Conservation (phyloP, 2,797 vertebrate species). For the Sebastes itinus region DNA sequence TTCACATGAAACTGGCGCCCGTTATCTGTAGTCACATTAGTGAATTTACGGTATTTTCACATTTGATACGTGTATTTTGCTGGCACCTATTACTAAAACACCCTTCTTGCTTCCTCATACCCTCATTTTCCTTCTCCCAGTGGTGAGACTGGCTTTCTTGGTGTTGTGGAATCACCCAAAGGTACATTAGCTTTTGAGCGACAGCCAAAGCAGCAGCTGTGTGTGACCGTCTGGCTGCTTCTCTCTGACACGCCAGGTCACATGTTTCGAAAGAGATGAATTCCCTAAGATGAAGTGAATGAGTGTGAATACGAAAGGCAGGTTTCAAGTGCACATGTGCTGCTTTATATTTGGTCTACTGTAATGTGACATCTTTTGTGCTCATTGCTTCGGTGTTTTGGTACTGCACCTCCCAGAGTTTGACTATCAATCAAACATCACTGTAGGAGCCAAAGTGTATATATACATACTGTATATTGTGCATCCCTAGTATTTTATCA, state of each 20-base stretch:
- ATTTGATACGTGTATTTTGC: not conserved
- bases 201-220: conserved; percentile 74
- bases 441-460: not conserved
- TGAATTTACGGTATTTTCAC: not conserved
- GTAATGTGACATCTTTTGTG: not conserved
- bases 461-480: no score
- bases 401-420: not conserved
- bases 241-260: conserved; percentile 50
- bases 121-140: not conserved
- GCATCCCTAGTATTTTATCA: not conserved
- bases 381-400: not conserved
- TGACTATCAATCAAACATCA: not conserved
- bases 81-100: not conserved
- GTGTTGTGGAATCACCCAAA: conserved; percentile 47
- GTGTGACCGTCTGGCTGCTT: conserved; percentile 59
- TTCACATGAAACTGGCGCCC: no score
- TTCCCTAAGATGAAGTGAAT: conserved; percentile 9
- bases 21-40: no score
- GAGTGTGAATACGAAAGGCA: not conserved
- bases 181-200: conserved; percentile 69
- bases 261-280: conserved; percentile 49
- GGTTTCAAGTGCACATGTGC: not conserved
- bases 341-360: not conserved
- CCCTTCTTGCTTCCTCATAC: not conserved
- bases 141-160: conserved; percentile 26